Evolutionary conservation across 2,888 invertebrate genomes (phyloP).

Genomic region (Zele albiditarsus): DNA sequence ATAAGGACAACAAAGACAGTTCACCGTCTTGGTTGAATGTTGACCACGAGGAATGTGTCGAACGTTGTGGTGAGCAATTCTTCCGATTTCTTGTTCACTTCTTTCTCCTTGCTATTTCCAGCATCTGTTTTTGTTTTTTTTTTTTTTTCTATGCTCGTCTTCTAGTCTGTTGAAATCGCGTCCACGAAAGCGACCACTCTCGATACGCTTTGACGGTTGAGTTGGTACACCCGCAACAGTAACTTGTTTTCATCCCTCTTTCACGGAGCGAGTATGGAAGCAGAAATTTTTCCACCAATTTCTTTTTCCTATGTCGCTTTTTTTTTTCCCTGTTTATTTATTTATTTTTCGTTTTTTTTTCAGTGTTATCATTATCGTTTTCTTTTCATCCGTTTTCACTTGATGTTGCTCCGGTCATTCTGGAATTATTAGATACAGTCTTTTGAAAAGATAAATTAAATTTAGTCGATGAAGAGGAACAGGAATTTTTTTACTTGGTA

Average conservation of each 20-base stretch:
- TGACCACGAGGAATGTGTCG: slow-evolving; percentile 5
- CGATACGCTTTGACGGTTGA: slow-evolving; percentile 26
- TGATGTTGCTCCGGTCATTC: background rate
- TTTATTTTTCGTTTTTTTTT: background rate
- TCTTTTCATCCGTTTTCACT: background rate
- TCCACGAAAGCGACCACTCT: slow-evolving; percentile 18
- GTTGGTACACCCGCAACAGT: slow-evolving; percentile 8
- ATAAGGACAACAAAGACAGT: too few relatives aligned
- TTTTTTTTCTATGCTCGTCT: background rate
- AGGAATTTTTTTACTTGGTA: background rate
- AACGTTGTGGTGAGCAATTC: slow-evolving; percentile 12
- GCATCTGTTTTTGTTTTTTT: background rate
- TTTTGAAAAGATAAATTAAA: background rate
- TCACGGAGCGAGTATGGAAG: background rate
- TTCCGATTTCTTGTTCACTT: background rate
- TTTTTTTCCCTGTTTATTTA: background rate
- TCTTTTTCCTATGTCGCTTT: background rate
- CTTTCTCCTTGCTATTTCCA: background rate
- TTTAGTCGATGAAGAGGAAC: background rate
- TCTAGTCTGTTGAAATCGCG: background rate
- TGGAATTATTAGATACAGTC: slow-evolving; percentile 9
- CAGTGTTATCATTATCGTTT: background rate
- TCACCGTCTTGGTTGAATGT: background rate
- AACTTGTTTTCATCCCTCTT: slow-evolving; percentile 4
- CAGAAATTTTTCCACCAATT: slow-evolving; percentile 10